phyloP scores from a whole-genome alignment of 2,113 vertebrate species.

The Salminus brasiliensis region DNA sequence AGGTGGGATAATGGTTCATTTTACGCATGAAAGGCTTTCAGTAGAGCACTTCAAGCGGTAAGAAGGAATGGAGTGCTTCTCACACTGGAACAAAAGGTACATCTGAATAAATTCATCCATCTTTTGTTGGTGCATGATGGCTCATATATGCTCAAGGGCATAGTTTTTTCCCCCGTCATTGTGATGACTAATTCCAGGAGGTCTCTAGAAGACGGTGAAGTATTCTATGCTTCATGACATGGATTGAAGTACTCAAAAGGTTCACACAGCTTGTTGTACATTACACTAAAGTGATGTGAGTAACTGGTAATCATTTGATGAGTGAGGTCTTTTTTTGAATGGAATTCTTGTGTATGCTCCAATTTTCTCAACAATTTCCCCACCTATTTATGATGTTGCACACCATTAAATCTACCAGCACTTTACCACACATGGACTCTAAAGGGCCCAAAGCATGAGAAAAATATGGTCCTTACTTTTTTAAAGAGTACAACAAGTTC shows the following conservation, averaged over 20 bases:
- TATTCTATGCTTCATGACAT: neutral
- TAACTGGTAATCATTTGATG: no score
- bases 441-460: no score
- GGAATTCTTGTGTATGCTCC: neutral
- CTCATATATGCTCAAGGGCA: conserved; percentile 9
- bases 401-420: no score
- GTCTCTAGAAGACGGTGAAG: neutral
- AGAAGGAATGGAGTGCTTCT: conserved; percentile 15
- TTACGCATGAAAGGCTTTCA: conserved; percentile 25
- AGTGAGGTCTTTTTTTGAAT: neutral
- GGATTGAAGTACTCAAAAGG: neutral
- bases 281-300: neutral
- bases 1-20: conserved; percentile 31
- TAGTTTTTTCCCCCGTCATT: neutral
- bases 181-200: neutral
- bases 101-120: conserved; percentile 21
- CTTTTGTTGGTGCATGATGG: conserved; percentile 13
- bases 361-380: no score
- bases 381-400: no score
- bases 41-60: conserved; percentile 22
- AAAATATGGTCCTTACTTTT: no score
- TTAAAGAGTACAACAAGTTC: no score
- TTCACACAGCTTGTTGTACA: neutral
- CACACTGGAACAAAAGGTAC: conserved; percentile 22
- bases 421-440: no score